Evolutionary conservation across 2,113 vertebrate species (phyloP).

Genomic region (Scatophagus argus): DNA sequence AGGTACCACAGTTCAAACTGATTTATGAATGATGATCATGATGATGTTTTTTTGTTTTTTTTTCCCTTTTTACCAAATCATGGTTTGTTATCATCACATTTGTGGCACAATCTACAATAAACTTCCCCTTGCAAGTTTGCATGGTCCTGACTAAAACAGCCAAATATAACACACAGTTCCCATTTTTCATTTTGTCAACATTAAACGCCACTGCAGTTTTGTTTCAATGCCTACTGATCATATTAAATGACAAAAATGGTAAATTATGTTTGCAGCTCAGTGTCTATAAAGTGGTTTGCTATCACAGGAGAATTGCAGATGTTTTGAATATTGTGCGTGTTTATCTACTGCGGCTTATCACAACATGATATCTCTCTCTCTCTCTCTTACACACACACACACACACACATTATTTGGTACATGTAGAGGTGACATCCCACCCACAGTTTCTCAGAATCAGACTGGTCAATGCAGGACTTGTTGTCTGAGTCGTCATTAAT

Average conservation of each 20-base stretch:
- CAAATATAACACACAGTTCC: not conserved
- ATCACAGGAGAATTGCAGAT: not conserved
- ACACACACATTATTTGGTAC: constrained; percentile 38
- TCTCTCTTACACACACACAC: not conserved
- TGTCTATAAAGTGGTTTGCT: not conserved
- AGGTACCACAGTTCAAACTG: not conserved
- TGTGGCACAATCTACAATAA: not conserved
- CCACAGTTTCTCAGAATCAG: constrained; percentile 74
- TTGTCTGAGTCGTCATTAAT: constrained; percentile 78
- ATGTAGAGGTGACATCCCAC: constrained; percentile 42
- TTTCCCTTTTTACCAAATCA: not conserved
- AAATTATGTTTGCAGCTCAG: not conserved
- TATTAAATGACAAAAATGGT: not conserved
- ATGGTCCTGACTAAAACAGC: not conserved
- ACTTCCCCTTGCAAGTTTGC: not conserved
- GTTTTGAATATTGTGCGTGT: constrained; percentile 65
- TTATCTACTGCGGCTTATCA: not conserved
- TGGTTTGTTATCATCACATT: not conserved
- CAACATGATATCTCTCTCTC: not conserved
- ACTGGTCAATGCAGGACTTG: constrained; percentile 74
- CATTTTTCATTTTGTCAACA: not conserved
- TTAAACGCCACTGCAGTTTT: too few relatives aligned
- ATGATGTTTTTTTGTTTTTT: not conserved
- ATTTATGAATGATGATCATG: not conserved
- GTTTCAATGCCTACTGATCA: accelerated